Conservation (phyloP, 2,888 invertebrate species). For the Macropis europaea region DNA sequence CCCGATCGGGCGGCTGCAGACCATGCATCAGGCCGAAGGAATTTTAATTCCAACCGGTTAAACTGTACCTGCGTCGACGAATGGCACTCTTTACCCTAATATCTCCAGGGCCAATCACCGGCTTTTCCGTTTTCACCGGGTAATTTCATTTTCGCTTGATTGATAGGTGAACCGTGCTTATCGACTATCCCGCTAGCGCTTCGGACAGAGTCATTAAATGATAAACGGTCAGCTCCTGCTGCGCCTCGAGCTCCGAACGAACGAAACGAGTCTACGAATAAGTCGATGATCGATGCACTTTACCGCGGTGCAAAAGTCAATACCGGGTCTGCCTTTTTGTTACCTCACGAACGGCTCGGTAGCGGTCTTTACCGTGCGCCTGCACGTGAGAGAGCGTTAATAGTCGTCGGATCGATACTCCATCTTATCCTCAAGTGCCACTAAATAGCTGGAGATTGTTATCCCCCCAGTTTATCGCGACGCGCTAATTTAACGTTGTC, state of each 20-base stretch:
- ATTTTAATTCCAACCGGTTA: no score
- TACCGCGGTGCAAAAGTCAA: slow-evolving; percentile 35
- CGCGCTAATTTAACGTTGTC: slow-evolving; percentile 55
- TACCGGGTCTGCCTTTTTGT: slow-evolving; percentile 3
- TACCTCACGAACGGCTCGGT: not conserved
- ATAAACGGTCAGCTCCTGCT: slow-evolving; percentile 52
- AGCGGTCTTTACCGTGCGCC: not conserved
- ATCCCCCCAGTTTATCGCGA: slow-evolving; percentile 46
- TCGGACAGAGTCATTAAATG: slow-evolving; percentile 52
- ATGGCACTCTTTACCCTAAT: slow-evolving; percentile 33
- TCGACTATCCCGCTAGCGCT: slow-evolving; percentile 24
- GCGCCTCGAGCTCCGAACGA: slow-evolving; percentile 17
- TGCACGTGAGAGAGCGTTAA: slow-evolving; percentile 23
- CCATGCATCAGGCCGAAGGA: no score
- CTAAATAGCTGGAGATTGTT: slow-evolving; percentile 47
- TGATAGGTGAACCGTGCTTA: slow-evolving; percentile 39
- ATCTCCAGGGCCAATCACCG: slow-evolving; percentile 25
- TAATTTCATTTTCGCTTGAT: slow-evolving; percentile 34
- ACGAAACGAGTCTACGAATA: slow-evolving; percentile 29
- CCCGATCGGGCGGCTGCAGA: no score
- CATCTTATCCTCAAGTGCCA: slow-evolving; percentile 36
- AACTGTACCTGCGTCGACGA: no score
- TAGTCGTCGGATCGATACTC: slow-evolving; percentile 36
- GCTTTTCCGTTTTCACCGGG: slow-evolving; percentile 29
- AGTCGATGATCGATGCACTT: slow-evolving; percentile 51